phyloP scores from a whole-genome alignment of 2,113 vertebrate species.

The Vulpes lagopus region DNA sequence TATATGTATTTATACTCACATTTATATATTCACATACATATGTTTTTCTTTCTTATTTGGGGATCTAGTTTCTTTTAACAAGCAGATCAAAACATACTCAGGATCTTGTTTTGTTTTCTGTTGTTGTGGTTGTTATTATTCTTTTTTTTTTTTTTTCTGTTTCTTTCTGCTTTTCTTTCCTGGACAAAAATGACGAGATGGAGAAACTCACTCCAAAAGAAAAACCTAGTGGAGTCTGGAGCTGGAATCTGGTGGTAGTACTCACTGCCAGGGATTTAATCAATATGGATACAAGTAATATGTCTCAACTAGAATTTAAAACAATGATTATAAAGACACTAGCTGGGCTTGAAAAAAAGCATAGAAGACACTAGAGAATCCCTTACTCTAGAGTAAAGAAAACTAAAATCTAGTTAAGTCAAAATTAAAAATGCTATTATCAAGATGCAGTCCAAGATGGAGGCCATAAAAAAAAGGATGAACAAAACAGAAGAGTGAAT shows the following conservation, averaged over 20 bases:
- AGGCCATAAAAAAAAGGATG: background rate
- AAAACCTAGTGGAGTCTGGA: background rate
- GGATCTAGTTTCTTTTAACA: background rate
- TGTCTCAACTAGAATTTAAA: background rate
- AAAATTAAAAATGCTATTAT: background rate
- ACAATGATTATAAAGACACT: background rate
- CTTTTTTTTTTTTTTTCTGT: background rate
- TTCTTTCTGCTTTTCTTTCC: background rate
- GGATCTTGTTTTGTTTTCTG: background rate
- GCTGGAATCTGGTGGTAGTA: background rate
- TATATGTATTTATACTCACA: background rate
- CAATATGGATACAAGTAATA: background rate
- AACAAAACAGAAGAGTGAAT: background rate
- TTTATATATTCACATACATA: background rate
- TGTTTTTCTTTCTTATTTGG: background rate
- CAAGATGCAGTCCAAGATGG: background rate
- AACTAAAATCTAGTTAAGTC: background rate
- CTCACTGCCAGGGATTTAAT: background rate
- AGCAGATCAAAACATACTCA: background rate
- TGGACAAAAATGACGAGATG: background rate
- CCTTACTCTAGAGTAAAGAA: background rate
- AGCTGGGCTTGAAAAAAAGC: background rate
- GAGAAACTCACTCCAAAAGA: background rate
- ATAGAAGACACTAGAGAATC: background rate
- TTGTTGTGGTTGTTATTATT: background rate